Evolutionary conservation across 2,888 invertebrate genomes (phyloP), one percentile per base, ranked within the genome.

Genomic region (Elysia crispata): DNA sequence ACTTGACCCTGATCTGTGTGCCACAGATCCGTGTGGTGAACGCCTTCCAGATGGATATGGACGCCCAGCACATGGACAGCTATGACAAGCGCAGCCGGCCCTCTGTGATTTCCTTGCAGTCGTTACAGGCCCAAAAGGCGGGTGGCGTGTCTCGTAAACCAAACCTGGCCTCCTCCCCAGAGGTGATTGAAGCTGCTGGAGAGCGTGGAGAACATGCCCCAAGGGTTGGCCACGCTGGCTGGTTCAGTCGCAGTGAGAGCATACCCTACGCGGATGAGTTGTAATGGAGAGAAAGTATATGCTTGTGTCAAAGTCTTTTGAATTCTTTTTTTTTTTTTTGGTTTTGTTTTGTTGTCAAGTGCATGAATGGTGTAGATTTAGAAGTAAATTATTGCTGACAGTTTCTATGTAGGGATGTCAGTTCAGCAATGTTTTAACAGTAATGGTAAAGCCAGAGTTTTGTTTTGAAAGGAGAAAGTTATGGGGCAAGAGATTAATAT

Each of bases 1-100:
- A 15, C 60, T 60, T 60, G 60, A 23, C n/a, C 60, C 60, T 23
- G n/a, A 20, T 23, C 60, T 20, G 5, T 23, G 20, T 5, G 3
- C 60, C 15, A 18, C 23, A 98, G 99, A 99, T 99, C 94, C 98
- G 99, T 94, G 99, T 99, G 94, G 98, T 99, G 94, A 99, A 99
- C 95, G 99, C 99, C 94, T 99, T 99, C 95, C 98, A 91, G 86
- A 89, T 88, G 88, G 90, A 90, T 83, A 83, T 89, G 83, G 90
- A 89, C 82, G 80, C 87, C 30, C 73, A 73, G 57, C 87, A 87
- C 79, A 84, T 90, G 86, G 96, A 97, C 94, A 91, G 91, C 94
- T 90, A 90, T 64, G 89, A 90, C 83, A 90, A 88, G 78, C 90
- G 91, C 83, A 91, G 91, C 86, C 88, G 91, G 72, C 90, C 91